Evolutionary conservation across 37 sponge, comb jelly and placozoan genomes (phyloP).

Genomic region (Ephydatia muelleri): DNA sequence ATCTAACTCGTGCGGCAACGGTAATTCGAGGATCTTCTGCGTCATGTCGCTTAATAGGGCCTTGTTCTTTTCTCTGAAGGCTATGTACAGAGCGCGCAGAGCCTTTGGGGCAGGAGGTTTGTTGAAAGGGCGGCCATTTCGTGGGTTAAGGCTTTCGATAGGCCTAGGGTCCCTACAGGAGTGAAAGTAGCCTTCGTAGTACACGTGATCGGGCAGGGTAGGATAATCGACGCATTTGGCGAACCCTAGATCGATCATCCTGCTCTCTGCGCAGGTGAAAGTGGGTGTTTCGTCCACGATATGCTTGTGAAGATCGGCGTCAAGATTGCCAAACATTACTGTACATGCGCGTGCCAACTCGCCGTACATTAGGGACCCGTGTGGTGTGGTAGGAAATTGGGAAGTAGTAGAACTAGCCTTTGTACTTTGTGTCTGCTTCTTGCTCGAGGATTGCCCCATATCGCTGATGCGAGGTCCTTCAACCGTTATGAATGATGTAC

Average conservation of each 20-base stretch:
- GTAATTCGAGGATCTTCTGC: neutral
- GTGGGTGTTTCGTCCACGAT: neutral
- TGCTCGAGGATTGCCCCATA: constrained; percentile 1
- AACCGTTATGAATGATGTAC: too few relatives aligned
- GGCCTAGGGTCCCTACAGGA: neutral
- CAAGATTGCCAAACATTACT: neutral
- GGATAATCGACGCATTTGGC: neutral
- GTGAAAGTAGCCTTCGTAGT: constrained; percentile 1
- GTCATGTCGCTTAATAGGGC: neutral
- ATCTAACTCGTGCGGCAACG: neutral
- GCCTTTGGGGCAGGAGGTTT: neutral
- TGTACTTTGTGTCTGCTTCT: neutral
- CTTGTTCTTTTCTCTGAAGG: neutral
- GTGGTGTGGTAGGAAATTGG: neutral
- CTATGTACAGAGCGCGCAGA: neutral
- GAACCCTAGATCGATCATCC: neutral
- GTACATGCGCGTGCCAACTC: neutral
- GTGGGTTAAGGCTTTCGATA: neutral
- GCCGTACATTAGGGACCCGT: neutral
- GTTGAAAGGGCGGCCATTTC: neutral
- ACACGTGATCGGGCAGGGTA: neutral
- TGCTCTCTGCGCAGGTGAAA: neutral
- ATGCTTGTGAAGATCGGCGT: neutral
- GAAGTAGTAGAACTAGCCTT: neutral
- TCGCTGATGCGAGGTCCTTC: neutral